These are phyloP conservation scores for Plusia festucae DNA, from an alignment of 2,888 invertebrate genomes.

Conservation along the genomic window DNA sequence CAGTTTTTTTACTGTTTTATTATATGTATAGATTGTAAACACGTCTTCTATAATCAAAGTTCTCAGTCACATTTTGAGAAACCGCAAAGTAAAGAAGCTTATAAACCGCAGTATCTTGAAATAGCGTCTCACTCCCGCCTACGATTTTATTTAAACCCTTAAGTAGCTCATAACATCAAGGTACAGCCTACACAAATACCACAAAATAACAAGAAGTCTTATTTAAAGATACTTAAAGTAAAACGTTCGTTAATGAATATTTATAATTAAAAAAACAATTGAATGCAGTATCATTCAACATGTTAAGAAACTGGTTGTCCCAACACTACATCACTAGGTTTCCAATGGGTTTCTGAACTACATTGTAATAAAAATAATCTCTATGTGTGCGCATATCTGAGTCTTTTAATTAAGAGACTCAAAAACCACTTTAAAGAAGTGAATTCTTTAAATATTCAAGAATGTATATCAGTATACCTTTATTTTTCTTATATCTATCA, in stretches of 20 bases:
- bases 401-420: neutral
- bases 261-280: neutral
- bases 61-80: too few relatives aligned
- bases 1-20: too few relatives aligned
- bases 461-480: too few relatives aligned
- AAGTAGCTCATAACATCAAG: neutral
- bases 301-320: neutral
- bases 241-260: neutral
- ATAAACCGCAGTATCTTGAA: neutral
- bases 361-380: neutral
- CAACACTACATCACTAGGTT: neutral
- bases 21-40: too few relatives aligned
- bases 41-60: too few relatives aligned
- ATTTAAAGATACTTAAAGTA: neutral
- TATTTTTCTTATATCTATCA: too few relatives aligned
- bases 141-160: neutral
- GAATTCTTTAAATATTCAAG: neutral
- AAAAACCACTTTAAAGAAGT: too few relatives aligned
- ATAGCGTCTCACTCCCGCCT: neutral
- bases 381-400: neutral
- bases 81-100: neutral
- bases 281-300: neutral
- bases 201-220: neutral
- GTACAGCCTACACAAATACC: neutral
- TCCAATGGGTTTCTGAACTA: neutral